Evolutionary conservation across 2,888 invertebrate species (phyloP), one percentile per base, ranked within the genome.

Genomic region (Clistopyga incitator): DNA sequence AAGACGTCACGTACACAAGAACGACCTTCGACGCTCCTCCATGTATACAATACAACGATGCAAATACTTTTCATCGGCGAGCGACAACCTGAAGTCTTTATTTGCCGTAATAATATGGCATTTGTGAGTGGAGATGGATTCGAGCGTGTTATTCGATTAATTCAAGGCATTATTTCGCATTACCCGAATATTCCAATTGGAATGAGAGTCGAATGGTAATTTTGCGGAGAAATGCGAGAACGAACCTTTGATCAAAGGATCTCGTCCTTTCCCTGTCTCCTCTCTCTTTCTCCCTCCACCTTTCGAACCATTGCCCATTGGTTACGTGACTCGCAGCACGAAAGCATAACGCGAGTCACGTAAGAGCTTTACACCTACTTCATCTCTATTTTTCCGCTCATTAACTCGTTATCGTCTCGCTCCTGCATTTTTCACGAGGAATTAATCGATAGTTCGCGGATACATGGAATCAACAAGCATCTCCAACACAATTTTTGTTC

Each of bases 241-340:
- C 29, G 29, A 15, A 18, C 8, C 59, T n/a, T 34, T 29, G 29
- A 61, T n/a, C 34, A 1, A 34, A n/a, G 6, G 34, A 11, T 23
- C 23, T 45, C 71, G 45, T 56, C 42, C 25, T 38, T n/a, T 23
- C 38, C 47, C 38, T 18, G 15, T 8, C n/a, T n/a, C 2, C 59
- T 18, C 8, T 29, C n/a, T 29, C 25, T 6, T 29, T 68, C 70
- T 29, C 20, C 13, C 34, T 13, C 23, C 42, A 1, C n/a, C 18
- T 25, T 25, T 42, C 3, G 18, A 25, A 18, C 29, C 29, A 29
- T 6, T n/a, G 23, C 6, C 23, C 13, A 23, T 42, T 8, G 71
- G 6, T 45, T 56, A 72, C 71, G 71, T 45, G 71, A 72, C 71
- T 54, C 10, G 8, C 54, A 8, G 54, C 70, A 71, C 54, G 71